These are phyloP conservation scores for Chaetodon trifascialis DNA, from an alignment of 2,113 vertebrate species.

Conservation along the genomic window DNA sequence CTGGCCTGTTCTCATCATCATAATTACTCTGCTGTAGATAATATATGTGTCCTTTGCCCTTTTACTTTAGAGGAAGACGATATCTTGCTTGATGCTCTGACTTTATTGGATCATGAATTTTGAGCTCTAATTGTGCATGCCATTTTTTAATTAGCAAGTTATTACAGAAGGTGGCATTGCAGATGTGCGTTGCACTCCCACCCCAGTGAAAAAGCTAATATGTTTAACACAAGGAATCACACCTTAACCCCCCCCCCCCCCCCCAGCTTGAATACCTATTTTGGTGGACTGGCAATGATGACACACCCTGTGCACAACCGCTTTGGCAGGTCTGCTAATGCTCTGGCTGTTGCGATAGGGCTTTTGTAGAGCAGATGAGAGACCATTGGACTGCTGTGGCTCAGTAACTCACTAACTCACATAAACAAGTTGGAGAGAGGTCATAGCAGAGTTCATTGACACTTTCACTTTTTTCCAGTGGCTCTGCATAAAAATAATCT, in stretches of 20 bases:
- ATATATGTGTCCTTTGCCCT: constrained; percentile 82
- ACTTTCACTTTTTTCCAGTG: neutral
- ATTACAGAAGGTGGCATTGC: constrained; percentile 69
- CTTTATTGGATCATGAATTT: constrained; percentile 82
- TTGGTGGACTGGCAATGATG: neutral
- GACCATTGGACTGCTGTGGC: constrained; percentile 6
- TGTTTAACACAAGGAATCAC: constrained; percentile 27
- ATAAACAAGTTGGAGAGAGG: neutral
- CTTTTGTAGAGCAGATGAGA: constrained; percentile 40
- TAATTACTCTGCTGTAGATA: constrained; percentile 72
- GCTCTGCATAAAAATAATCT: neutral
- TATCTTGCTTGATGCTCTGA: constrained; percentile 74
- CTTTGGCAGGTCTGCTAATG: constrained; percentile 30
- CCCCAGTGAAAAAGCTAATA: constrained; percentile 36
- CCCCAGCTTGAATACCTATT: constrained; percentile 5
- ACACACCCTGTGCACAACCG: constrained; percentile 5
- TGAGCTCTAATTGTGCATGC: constrained; percentile 77
- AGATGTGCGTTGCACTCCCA: constrained; percentile 47
- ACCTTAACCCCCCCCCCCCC: neutral
- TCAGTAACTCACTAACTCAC: constrained; percentile 24
- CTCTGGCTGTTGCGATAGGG: constrained; percentile 14
- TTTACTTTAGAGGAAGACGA: constrained; percentile 74
- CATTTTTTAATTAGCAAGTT: constrained; percentile 78
- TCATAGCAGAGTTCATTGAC: constrained; percentile 5
- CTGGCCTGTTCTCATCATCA: constrained; percentile 58